Evolutionary conservation across 2,888 invertebrate species (phyloP).

Genomic region (Tetragonula carbonaria): DNA sequence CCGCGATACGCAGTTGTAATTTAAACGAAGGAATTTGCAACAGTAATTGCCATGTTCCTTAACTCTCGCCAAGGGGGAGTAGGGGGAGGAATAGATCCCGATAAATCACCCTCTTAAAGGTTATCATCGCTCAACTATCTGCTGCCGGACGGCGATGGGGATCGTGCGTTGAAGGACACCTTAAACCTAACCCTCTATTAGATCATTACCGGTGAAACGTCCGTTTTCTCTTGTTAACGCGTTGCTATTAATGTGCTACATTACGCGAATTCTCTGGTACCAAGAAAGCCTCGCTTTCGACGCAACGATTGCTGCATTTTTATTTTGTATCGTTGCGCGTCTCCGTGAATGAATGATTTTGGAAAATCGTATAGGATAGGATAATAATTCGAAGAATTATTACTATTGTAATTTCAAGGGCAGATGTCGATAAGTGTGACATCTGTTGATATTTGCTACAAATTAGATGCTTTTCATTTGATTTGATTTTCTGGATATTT

Average conservation of each 20-base stretch:
- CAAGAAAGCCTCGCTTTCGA: background rate
- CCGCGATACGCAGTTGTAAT: conserved; percentile 38
- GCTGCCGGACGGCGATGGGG: conserved; percentile 7
- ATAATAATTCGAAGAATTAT: too few species aligned
- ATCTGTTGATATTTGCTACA: too few species aligned
- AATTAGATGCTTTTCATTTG: too few species aligned
- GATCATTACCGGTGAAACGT: background rate
- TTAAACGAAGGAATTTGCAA: conserved; percentile 50
- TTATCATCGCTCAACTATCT: conserved; percentile 42
- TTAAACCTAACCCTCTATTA: background rate
- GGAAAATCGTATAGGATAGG: too few species aligned
- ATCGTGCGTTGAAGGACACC: conserved; percentile 43
- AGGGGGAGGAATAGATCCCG: background rate
- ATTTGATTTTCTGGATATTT: too few species aligned
- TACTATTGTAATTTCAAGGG: too few species aligned
- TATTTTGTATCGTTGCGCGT: background rate
- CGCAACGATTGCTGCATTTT: background rate
- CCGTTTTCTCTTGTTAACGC: background rate
- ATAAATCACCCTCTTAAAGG: conserved; percentile 50
- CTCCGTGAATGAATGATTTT: background rate
- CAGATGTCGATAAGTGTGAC: too few species aligned
- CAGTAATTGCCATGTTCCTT: conserved; percentile 44
- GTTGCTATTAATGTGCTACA: background rate
- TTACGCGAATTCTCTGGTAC: background rate
- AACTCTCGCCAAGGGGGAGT: background rate